Percentiles rank a stretch among this genome's conserved stretches.
Evolutionary conservation across 2,888 invertebrate genomes (phyloP).

Genomic region (Chloroclystis v-ata): DNA sequence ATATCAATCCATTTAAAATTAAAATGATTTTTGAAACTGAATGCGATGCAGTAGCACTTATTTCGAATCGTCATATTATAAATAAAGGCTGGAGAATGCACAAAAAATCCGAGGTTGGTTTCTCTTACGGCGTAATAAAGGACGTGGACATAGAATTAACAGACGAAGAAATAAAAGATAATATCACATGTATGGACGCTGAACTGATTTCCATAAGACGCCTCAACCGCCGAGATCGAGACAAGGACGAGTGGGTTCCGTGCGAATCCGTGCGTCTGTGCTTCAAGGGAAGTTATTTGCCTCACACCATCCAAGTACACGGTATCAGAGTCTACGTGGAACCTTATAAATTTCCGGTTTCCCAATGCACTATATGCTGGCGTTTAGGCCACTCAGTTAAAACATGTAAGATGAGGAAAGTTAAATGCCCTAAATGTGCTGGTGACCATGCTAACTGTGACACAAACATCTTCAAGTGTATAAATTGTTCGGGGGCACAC

Average conservation of each 20-base stretch:
- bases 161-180: constrained; percentile 4
- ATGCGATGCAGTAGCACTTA: background rate
- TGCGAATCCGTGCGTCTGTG: constrained; percentile 2
- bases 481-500: constrained; percentile 11
- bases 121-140: constrained; percentile 11
- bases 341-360: background rate
- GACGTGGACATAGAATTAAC: constrained; percentile 5
- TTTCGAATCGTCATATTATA: background rate
- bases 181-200: too few species aligned
- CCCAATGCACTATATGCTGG: constrained; percentile 5
- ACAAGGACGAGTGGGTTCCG: background rate
- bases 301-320: background rate
- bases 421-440: constrained; percentile 15
- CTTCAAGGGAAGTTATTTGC: background rate
- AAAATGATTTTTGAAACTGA: background rate
- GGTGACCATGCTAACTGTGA: constrained; percentile 12
- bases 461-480: constrained; percentile 1
- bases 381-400: constrained; percentile 8
- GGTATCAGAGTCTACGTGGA: background rate
- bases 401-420: background rate
- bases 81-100: background rate
- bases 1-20: background rate
- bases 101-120: background rate
- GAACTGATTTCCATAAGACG: background rate
- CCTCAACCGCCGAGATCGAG: background rate